Base-by-base conservation (phyloP, 1,140 invertebrate species). In the Heliconius hewitsoni region DNA sequence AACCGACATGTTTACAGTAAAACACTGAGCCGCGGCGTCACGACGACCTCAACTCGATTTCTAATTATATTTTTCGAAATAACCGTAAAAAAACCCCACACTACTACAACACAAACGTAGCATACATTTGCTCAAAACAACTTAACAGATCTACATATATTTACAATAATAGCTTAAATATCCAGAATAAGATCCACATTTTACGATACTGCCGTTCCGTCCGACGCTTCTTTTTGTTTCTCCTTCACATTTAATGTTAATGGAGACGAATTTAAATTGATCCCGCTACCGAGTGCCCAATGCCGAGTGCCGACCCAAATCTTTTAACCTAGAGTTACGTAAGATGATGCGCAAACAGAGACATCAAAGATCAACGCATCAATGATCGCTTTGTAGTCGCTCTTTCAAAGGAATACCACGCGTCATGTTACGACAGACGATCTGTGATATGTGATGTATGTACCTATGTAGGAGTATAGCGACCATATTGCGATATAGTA, bases 351-450 rank as follows among this genome's bases (percentile, higher is more conserved):
- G 57, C 74, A 70, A 76, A 70, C 66, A 76, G 60, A 76, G 57
- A 57, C 34, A 37, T 37, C 34, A 37, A 37, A 37, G 34, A 37
- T 37, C 34, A 37, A 37, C 42, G n/a, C 19, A 76, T 39, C 74
- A 66, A 37, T 66, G 60, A 76, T 37, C 74, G 37, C 74, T 76
- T 76, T 76, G 60, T 76, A 42, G 74, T 46, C n/a, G 60, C 74
- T 27, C 39, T 75, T 75, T 75, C 52, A 37, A 13, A 19, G 74
- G 73, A 74, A 66, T 42, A 57, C 60, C 4, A 50, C 11, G 72
- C 42, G 11, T 27, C 1, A 27, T 4, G 60, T 76, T 66, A 76
- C 73, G 73, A 75, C 50, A 76, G 57, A 71, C 60, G 37, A n/a
- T 60, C 23, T 11, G 57, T n/a, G n/a, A 60, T 60, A 60, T 60